Conservation (phyloP, 2,113 vertebrate genomes). For the Columbina picui region DNA sequence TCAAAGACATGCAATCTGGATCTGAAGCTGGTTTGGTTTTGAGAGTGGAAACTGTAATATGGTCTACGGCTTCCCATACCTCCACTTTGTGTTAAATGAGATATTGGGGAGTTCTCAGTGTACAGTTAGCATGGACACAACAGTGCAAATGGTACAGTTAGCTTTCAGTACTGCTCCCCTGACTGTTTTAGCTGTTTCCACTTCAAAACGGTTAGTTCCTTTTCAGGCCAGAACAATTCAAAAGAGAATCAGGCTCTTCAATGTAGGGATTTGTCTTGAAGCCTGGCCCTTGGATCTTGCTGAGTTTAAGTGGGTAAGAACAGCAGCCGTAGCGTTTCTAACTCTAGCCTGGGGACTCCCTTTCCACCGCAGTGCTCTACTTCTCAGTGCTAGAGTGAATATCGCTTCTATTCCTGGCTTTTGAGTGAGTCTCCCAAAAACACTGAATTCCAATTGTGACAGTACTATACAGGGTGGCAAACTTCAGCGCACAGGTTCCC, state of each 20-base stretch:
- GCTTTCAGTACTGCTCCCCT: neutral
- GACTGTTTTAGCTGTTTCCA: neutral
- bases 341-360: constrained; percentile 5
- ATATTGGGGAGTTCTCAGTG: neutral
- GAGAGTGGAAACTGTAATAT: neutral
- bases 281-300: neutral
- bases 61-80: neutral
- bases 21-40: neutral
- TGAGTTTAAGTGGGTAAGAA: neutral
- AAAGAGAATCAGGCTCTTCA: neutral
- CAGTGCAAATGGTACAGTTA: neutral
- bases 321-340: neutral
- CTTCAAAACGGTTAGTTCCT: neutral
- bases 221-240: neutral
- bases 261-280: neutral
- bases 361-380: neutral
- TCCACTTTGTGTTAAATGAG: neutral
- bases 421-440: neutral
- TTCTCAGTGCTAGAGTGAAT: neutral
- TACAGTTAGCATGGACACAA: neutral
- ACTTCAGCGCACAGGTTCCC: neutral
- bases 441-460: neutral
- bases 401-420: neutral
- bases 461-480: neutral
- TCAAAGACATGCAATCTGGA: neutral